Percentiles rank a stretch among this genome's conserved stretches.
phyloP scores from a whole-genome alignment of 2,113 vertebrate genomes.

The Climacteris rufus region DNA sequence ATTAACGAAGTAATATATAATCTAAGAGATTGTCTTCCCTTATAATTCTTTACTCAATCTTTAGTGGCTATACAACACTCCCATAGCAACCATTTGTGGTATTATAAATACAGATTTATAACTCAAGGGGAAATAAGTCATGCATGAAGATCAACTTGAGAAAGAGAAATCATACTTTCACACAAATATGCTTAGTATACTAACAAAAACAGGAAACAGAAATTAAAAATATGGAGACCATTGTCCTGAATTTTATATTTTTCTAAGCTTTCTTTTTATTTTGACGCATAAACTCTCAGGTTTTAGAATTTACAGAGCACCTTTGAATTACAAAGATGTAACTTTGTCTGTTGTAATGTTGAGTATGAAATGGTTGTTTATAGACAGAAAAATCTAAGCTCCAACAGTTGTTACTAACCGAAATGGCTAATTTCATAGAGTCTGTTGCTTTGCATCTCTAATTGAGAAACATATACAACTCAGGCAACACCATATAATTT shows the following conservation, averaged over 20 bases:
- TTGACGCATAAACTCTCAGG: neutral
- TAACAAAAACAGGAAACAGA: neutral
- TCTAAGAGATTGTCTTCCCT: neutral
- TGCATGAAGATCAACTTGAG: neutral
- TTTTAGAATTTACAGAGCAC: neutral
- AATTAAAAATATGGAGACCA: neutral
- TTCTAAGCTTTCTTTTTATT: neutral
- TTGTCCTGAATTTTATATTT: neutral
- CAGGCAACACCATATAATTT: neutral
- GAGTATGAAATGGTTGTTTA: neutral
- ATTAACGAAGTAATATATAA: neutral
- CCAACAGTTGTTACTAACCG: neutral
- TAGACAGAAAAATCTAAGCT: neutral
- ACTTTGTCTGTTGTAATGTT: neutral
- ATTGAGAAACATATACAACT: neutral
- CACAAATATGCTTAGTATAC: neutral
- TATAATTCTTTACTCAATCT: neutral
- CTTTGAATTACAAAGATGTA: neutral
- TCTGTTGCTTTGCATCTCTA: neutral
- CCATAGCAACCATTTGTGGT: neutral
- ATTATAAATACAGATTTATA: neutral
- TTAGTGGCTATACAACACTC: neutral
- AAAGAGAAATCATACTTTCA: neutral
- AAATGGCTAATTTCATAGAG: neutral
- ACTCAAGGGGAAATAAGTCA: neutral